Conservation (phyloP, 1,140 invertebrate species). For the Drosophila ercepeae region DNA sequence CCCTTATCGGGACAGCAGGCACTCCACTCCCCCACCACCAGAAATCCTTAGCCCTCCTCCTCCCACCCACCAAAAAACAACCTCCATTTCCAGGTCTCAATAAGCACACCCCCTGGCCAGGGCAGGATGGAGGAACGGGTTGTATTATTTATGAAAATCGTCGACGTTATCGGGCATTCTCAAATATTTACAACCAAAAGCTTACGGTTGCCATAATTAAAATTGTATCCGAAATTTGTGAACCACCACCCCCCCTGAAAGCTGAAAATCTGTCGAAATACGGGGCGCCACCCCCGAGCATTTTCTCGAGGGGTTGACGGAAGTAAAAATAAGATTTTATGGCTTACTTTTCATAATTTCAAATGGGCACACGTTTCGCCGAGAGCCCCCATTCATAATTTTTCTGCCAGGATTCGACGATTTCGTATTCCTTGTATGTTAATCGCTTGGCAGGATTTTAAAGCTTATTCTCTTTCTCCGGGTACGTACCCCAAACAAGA, state of each 20-base stretch:
- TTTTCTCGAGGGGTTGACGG: constrained; percentile 5
- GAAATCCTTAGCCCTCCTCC: neutral
- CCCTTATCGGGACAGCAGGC: constrained; percentile 62
- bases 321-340: constrained; percentile 82
- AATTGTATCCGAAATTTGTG: constrained; percentile 81
- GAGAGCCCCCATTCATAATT: neutral
- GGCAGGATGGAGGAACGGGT: constrained; percentile 1
- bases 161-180: constrained; percentile 82
- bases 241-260: neutral
- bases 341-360: constrained; percentile 82
- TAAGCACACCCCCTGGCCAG: neutral
- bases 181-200: constrained; percentile 84
- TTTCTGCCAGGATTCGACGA: neutral
- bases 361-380: constrained; percentile 59
- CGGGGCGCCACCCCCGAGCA: neutral
- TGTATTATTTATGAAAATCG: constrained; percentile 84
- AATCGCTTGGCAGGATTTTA: constrained; percentile 48
- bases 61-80: neutral
- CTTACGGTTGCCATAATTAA: constrained; percentile 84
- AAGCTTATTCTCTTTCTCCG: constrained; percentile 34
- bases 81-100: neutral
- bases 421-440: constrained; percentile 23
- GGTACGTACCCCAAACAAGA: too few species aligned
- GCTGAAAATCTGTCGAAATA: too few species aligned
- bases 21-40: constrained; percentile 35